phyloP scores from a whole-genome alignment of 2,888 invertebrate species.

The Heliconius erato region DNA sequence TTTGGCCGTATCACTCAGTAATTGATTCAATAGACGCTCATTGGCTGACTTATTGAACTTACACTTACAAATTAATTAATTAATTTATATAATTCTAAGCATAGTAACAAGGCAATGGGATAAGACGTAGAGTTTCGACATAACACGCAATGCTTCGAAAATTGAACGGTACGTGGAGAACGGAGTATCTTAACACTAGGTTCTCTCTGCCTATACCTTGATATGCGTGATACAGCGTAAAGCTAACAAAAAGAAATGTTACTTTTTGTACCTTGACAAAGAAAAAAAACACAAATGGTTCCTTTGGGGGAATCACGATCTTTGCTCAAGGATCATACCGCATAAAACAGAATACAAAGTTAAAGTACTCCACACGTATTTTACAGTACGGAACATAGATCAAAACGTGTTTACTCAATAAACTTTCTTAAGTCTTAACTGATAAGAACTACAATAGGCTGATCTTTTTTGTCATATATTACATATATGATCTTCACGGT shows the following conservation, averaged over 20 bases:
- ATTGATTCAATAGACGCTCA: neutral
- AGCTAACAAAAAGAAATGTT: neutral
- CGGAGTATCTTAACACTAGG: too few relatives aligned
- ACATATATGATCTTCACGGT: neutral
- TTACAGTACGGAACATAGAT: neutral
- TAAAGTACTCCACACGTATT: neutral
- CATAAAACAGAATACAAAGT: conserved; percentile 13
- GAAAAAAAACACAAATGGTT: neutral
- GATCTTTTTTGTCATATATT: neutral
- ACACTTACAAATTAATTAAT: neutral
- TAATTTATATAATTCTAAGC: neutral
- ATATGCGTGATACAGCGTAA: neutral
- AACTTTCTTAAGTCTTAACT: neutral
- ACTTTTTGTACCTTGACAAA: neutral
- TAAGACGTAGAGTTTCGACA: neutral
- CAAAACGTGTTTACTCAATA: conserved; percentile 9
- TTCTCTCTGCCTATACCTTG: too few relatives aligned
- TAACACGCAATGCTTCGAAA: neutral
- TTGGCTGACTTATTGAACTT: neutral
- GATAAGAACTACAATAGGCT: neutral
- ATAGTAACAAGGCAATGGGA: neutral
- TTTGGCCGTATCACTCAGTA: neutral
- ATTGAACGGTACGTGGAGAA: too few relatives aligned
- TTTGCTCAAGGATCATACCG: neutral
- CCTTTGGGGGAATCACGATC: neutral